Conservation (phyloP, 1,140 invertebrate genomes). For the Eumeta japonica region DNA sequence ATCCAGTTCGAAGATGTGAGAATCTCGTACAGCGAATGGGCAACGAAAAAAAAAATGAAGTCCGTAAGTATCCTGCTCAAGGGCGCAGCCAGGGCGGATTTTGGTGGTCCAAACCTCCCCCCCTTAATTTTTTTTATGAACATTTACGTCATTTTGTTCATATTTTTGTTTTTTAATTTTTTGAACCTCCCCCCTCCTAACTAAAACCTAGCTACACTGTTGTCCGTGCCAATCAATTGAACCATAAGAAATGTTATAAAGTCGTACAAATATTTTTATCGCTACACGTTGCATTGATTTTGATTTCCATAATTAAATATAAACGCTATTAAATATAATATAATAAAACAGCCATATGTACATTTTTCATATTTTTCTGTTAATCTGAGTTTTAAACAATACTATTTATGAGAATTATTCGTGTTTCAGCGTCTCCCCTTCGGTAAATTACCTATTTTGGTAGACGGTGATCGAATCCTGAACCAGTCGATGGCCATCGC, state of each 20-base stretch:
- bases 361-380: constrained; percentile 24
- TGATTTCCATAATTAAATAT: too few species aligned
- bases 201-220: too few species aligned
- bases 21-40: constrained; percentile 2
- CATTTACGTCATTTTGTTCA: too few species aligned
- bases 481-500: not conserved
- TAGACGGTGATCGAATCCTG: not conserved
- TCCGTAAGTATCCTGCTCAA: constrained; percentile 6
- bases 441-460: not conserved
- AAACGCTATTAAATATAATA: too few species aligned
- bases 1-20: constrained; percentile 15
- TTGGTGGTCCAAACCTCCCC: too few species aligned
- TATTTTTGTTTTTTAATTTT: constrained; percentile 75
- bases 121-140: too few species aligned
- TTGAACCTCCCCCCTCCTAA: constrained; percentile 67
- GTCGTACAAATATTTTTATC: constrained; percentile 32
- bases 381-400: too few species aligned
- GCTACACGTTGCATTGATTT: too few species aligned
- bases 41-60: constrained; percentile 6
- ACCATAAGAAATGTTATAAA: constrained; percentile 54
- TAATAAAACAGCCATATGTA: too few species aligned
- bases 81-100: too few species aligned
- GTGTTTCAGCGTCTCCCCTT: constrained; percentile 27
- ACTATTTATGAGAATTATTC: too few species aligned
- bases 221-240: too few species aligned